These are phyloP conservation scores for Parnassius glacialis DNA, from an alignment of 2,888 invertebrate species.

Conservation along the genomic window DNA sequence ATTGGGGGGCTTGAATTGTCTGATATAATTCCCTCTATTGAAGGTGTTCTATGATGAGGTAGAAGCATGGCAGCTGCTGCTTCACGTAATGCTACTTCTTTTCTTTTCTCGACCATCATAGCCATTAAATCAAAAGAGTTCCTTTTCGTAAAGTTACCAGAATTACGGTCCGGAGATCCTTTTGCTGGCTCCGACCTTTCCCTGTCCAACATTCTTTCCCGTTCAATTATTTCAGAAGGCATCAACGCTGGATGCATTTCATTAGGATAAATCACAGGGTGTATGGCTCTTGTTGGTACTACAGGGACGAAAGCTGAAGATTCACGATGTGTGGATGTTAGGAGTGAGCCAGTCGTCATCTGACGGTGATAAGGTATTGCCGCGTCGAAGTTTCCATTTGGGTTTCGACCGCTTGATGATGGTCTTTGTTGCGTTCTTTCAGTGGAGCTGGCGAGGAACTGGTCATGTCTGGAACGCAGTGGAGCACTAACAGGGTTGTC, in stretches of 20 bases:
- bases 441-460: slow-evolving; percentile 80
- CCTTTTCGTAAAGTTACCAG: slow-evolving; percentile 66
- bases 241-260: slow-evolving; percentile 86
- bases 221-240: slow-evolving; percentile 79
- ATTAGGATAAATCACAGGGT: slow-evolving; percentile 86
- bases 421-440: slow-evolving; percentile 70
- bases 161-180: slow-evolving; percentile 72
- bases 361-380: slow-evolving; percentile 85
- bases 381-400: slow-evolving; percentile 82
- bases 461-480: slow-evolving; percentile 80
- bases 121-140: slow-evolving; percentile 91
- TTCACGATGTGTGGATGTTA: slow-evolving; percentile 84
- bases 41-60: slow-evolving; percentile 78
- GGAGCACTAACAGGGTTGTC: slow-evolving; percentile 70
- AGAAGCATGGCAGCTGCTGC: slow-evolving; percentile 87
- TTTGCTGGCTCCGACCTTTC: slow-evolving; percentile 72
- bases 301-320: slow-evolving; percentile 94
- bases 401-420: slow-evolving; percentile 75
- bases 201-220: slow-evolving; percentile 77
- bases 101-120: slow-evolving; percentile 94
- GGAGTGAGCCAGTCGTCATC: slow-evolving; percentile 73
- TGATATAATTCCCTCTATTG: slow-evolving; percentile 79
- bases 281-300: slow-evolving; percentile 88
- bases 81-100: slow-evolving; percentile 88
- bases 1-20: slow-evolving; percentile 82